Evolutionary conservation across 2,888 invertebrate species (phyloP).

Genomic region (Melangyna quadrimaculata): DNA sequence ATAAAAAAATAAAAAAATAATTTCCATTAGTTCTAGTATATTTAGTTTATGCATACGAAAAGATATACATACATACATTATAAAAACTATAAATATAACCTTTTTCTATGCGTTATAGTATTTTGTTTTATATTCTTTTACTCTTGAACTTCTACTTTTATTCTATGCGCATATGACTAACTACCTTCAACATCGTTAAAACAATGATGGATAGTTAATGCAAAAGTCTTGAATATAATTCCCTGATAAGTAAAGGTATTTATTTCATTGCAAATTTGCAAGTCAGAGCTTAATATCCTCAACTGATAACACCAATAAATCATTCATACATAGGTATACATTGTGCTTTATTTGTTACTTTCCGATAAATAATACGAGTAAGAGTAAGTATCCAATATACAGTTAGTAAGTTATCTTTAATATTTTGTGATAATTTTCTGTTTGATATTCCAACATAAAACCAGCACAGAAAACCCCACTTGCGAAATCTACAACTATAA

Average conservation of each 20-base stretch:
- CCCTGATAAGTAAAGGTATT: neutral
- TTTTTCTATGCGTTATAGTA: no score
- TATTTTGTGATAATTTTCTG: neutral
- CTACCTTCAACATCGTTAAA: neutral
- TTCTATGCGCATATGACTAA: no score
- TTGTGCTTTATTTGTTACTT: neutral
- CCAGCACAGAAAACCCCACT: no score
- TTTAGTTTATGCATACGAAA: no score
- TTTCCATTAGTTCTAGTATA: no score
- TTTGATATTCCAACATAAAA: neutral
- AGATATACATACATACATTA: no score
- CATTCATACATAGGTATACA: neutral
- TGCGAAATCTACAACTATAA: no score
- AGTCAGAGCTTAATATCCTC: conserved; percentile 1
- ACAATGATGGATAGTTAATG: neutral
- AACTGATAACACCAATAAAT: conserved; percentile 13
- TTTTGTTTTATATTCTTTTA: no score
- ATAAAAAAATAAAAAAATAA: no score
- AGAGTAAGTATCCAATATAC: neutral
- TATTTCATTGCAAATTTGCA: neutral
- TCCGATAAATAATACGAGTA: neutral
- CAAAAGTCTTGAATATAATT: neutral
- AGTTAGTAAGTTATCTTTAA: neutral
- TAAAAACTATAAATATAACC: no score
- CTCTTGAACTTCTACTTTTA: no score